Conservation (phyloP, 1,140 invertebrate genomes). For the Drosophila oshimai region DNA sequence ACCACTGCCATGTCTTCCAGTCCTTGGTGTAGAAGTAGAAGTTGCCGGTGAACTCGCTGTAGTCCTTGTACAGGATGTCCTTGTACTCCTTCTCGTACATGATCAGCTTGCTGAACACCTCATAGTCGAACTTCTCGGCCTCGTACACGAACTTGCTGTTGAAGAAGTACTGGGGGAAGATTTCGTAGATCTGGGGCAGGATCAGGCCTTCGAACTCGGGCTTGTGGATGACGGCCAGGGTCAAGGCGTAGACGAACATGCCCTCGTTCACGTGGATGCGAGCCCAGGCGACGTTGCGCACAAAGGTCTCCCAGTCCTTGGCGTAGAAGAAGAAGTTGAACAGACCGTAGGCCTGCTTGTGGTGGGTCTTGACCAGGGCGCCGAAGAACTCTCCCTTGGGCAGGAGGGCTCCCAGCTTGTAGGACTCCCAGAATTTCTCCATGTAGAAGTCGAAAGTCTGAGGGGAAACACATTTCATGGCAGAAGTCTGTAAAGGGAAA, state of each 20-base stretch:
- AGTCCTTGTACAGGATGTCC: constrained; percentile 61
- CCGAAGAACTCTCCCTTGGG: constrained; percentile 86
- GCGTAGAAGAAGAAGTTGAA: constrained; percentile 83
- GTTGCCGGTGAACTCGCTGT: constrained; percentile 45
- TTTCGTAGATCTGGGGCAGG: constrained; percentile 86
- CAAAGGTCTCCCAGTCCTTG: constrained; percentile 87
- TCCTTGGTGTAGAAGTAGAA: constrained; percentile 77
- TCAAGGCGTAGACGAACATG: constrained; percentile 68
- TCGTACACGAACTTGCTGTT: constrained; percentile 85
- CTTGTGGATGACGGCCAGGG: constrained; percentile 84
- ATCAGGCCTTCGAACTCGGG: constrained; percentile 84
- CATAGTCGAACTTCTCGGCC: constrained; percentile 84
- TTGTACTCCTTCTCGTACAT: constrained; percentile 75
- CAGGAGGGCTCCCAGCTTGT: constrained; percentile 84
- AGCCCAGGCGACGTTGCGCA: constrained; percentile 85
- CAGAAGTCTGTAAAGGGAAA: too few species aligned
- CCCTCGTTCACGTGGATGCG: constrained; percentile 85
- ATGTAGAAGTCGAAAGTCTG: constrained; percentile 84
- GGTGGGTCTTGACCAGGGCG: constrained; percentile 85
- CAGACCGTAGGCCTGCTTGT: constrained; percentile 85
- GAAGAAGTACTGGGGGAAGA: constrained; percentile 86
- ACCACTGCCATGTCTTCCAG: constrained; percentile 83
- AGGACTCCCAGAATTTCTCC: constrained; percentile 85
- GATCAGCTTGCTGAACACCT: constrained; percentile 64
- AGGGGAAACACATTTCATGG: not conserved